Conservation (phyloP, 2,797 vertebrate genomes). For the Enteromius treurensis region DNA sequence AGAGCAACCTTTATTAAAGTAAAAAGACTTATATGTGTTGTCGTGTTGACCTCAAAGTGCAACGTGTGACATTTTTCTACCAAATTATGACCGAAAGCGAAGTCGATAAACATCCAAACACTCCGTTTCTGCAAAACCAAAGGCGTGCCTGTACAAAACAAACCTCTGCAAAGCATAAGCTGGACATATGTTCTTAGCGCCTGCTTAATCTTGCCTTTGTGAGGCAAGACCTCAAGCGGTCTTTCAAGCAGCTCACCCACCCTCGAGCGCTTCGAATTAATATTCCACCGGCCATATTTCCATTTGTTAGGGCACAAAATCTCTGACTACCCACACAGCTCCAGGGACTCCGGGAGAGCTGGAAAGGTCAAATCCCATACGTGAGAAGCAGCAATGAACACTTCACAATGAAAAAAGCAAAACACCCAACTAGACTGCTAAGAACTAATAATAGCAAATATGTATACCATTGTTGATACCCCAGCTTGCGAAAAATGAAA, state of each 20-base stretch:
- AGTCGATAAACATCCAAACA: conserved; percentile 2
- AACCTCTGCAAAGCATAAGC: background rate
- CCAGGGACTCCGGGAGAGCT: conserved; percentile 28
- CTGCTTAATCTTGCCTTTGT: conserved; percentile 41
- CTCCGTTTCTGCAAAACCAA: background rate
- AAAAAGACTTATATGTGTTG: background rate
- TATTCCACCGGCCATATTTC: conserved; percentile 51
- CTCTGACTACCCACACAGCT: conserved; percentile 50
- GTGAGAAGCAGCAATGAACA: conserved; percentile 35
- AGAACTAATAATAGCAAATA: conserved; percentile 11
- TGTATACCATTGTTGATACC: background rate
- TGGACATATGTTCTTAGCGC: conserved; percentile 27
- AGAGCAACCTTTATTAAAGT: background rate
- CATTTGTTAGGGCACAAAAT: conserved; percentile 49
- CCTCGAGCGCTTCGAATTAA: conserved; percentile 40
- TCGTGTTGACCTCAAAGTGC: background rate
- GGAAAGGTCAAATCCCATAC: conserved; percentile 54
- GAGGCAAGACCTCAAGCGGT: conserved; percentile 46
- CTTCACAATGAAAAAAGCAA: background rate
- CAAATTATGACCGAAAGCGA: background rate
- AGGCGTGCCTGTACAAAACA: conserved; percentile 16
- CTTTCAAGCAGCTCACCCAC: conserved; percentile 33
- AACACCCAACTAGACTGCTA: background rate
- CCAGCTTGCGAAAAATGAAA: background rate
- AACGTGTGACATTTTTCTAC: background rate